Conservation (phyloP, 2,113 vertebrate genomes). For the crab-eating macaque (Macaca fascicularis) region DNA sequence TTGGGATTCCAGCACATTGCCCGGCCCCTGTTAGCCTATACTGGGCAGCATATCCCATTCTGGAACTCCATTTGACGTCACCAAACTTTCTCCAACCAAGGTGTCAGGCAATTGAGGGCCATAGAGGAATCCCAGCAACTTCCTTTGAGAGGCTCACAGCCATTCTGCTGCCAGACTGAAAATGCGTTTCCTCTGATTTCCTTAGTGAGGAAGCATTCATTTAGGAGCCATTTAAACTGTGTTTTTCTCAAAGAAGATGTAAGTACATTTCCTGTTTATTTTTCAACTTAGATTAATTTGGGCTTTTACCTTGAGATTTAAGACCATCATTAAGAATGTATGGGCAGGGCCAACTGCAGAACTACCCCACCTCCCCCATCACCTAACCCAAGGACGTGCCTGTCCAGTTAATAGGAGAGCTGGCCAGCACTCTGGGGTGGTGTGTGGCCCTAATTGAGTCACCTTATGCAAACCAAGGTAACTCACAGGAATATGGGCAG, state of each 20-base stretch:
- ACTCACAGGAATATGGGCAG: neutral
- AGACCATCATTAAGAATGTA: neutral
- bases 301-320: neutral
- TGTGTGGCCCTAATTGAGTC: conserved; percentile 10
- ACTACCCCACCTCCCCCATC: neutral
- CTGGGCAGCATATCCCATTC: neutral
- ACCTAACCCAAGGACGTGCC: neutral
- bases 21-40: accelerated
- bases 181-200: neutral
- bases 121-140: neutral
- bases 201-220: neutral
- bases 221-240: neutral
- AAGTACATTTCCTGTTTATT: conserved; percentile 25
- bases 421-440: neutral
- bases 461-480: conserved; percentile 26
- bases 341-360: accelerated
- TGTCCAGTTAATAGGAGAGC: neutral
- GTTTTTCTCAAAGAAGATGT: neutral
- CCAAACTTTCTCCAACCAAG: neutral
- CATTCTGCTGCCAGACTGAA: neutral
- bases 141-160: neutral
- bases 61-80: neutral
- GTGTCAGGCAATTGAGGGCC: accelerated
- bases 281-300: neutral
- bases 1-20: neutral